These are phyloP conservation scores for Lymantria dispar DNA, from an alignment of 2,888 invertebrate species.

Conservation along the genomic window DNA sequence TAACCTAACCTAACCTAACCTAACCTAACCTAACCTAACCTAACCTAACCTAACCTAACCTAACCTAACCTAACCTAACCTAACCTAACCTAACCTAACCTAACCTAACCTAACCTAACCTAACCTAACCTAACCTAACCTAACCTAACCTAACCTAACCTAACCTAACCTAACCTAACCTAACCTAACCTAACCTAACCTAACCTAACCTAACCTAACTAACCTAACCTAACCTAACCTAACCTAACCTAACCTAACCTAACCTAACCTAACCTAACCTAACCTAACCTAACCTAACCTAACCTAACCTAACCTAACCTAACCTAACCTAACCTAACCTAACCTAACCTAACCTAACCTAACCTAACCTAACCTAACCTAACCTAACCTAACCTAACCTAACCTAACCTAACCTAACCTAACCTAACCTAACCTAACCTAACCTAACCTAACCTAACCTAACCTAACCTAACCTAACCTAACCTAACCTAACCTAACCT, in stretches of 20 bases:
- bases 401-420: conserved; percentile 22
- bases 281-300: conserved; percentile 19
- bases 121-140: conserved; percentile 9
- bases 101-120: conserved; percentile 10
- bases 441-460: conserved; percentile 17
- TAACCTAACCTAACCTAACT: conserved; percentile 16
- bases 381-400: conserved; percentile 14
- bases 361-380: conserved; percentile 13
- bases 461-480: conserved; percentile 18
- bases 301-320: conserved; percentile 19
- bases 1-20: not conserved
- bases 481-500: conserved; percentile 16
- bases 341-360: conserved; percentile 16
- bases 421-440: conserved; percentile 19
- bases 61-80: conserved; percentile 6
- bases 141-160: conserved; percentile 20
- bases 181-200: conserved; percentile 17
- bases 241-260: conserved; percentile 18
- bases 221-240: conserved; percentile 16
- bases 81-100: conserved; percentile 17
- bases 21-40: conserved; percentile 4
- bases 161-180: conserved; percentile 21
- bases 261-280: conserved; percentile 20
- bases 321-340: conserved; percentile 19
- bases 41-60: conserved; percentile 8